Base-by-base conservation (phyloP, 1,140 invertebrate species). In the Lethrus apterus region DNA sequence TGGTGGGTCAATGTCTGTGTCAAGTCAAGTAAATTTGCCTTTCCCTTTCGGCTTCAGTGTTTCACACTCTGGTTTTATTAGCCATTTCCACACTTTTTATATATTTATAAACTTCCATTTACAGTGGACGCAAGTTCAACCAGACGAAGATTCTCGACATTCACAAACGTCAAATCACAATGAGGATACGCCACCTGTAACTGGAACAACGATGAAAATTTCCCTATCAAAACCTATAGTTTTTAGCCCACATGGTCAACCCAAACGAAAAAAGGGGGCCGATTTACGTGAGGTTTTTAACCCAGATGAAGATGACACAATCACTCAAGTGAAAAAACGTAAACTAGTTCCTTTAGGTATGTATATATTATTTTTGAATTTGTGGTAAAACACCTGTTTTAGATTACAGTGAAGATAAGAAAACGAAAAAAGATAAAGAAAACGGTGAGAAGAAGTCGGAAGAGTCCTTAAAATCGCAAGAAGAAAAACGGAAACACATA, bases 401-500 rank as follows among this genome's bases (percentile, higher is more conserved):
- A 80, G 80, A 83, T 70, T 83, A 83, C 50, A 79, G 75, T 10
- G 80, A 83, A 50, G 75, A 81, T 20, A 76, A 75, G 52, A 77
- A 77, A 57, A 73, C 70, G 51, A 78, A 75, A 50, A 65, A 67
- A 54, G 68, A 70, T n/a, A 70, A 71, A 48, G 71, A 79, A 59
- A 70, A 75, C 54, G 74, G 80, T 42, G 73, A 79, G 42, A 84
- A 81, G 65, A 71, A 78, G 63, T 70, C 71, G 13, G 80, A 81
- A 54, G 80, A 81, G 56, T 75, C 73, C 51, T 71, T 75, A 55
- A 86, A 84, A 63, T 81, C 79, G 47, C 85, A 87, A 55, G 94
- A 97, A 70, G 96, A 99, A 68, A 98, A 98, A 67, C 73, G 90
- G 34, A 90, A 91, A 59, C 84, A 93, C 65, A 95, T 98, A 55